A percentile compares a stretch with the other conserved stretches of the same genome.
Evolutionary conservation across 2,113 vertebrate species (phyloP).

Genomic region (Ornithorhynchus anatinus): DNA sequence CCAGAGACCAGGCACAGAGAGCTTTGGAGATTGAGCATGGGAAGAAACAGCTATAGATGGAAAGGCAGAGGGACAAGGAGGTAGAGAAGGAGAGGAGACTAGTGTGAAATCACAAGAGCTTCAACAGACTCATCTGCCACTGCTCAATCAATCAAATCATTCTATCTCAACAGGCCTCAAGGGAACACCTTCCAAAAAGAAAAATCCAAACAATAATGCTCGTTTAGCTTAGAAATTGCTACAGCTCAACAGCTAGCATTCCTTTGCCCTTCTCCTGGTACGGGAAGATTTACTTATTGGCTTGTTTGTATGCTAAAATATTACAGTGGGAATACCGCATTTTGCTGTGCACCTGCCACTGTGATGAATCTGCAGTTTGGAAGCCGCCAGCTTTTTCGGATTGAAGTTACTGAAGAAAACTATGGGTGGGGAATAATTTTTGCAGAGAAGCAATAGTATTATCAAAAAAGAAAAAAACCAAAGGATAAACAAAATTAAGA

Average conservation of each 20-base stretch:
- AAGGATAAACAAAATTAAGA: not conserved
- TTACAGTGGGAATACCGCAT: constrained; percentile 8
- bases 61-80: too few relatives aligned
- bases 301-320: not conserved
- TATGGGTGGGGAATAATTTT: not conserved
- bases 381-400: constrained; percentile 11
- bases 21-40: too few relatives aligned
- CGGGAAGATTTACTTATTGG: constrained; percentile 18
- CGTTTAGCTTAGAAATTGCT: constrained; percentile 12
- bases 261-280: constrained; percentile 25
- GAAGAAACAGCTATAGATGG: too few relatives aligned
- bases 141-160: too few relatives aligned
- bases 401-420: not conserved
- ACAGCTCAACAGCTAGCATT: constrained; percentile 1
- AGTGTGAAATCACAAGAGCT: too few relatives aligned
- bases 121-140: too few relatives aligned
- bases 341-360: not conserved
- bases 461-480: not conserved
- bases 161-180: too few relatives aligned
- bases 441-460: not conserved
- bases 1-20: too few relatives aligned
- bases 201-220: not conserved
- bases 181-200: too few relatives aligned
- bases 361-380: constrained; percentile 14
- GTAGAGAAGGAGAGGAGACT: too few relatives aligned